Evolutionary conservation across 35 echinoderm and acorn worm genomes (phyloP), one percentile per base, ranked within the genome.

Genomic region (Chiridota heheva): DNA sequence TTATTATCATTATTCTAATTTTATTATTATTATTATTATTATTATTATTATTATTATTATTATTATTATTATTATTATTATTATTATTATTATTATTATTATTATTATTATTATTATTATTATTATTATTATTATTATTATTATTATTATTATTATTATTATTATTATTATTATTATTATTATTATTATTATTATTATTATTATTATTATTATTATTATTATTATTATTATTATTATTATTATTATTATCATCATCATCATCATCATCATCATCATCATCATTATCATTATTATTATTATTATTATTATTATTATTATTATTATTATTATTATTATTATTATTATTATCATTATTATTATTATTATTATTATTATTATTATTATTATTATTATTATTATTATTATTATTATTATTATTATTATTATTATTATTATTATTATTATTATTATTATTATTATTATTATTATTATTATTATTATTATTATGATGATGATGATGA

Each of bases 161-260:
- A 3, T 5, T 30, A 30, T 60, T 30, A 30, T 60, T 30, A 18
- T 60, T 18, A 60, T 51, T n/a, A 51, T 51, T n/a, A 51, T 51
- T n/a, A 51, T 51, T n/a, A 51, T 51, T n/a, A 51, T 51, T n/a
- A 51, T 51, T n/a, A 51, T 51, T n/a, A 51, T 51, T n/a, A 51
- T 51, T n/a, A 12, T 51, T n/a, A 51, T 51, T n/a, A 51, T 51
- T n/a, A 51, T 51, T n/a, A 51, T 51, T n/a, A 51, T 51, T n/a
- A 51, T 51, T n/a, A 51, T 51, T n/a, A 51, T 51, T n/a, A 51
- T n/a, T n/a, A 51, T 51, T n/a, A 51, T n/a, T n/a, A 51, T n/a
- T n/a, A 51, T n/a, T n/a, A 51, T n/a, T n/a, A 51, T n/a, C 47
- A 51, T 51, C 47, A 51, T 51, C 47, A 51, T 51, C 47, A 51